Base-by-base conservation (phyloP, 2,888 invertebrate genomes). In the Drosophila hamatofila region DNA sequence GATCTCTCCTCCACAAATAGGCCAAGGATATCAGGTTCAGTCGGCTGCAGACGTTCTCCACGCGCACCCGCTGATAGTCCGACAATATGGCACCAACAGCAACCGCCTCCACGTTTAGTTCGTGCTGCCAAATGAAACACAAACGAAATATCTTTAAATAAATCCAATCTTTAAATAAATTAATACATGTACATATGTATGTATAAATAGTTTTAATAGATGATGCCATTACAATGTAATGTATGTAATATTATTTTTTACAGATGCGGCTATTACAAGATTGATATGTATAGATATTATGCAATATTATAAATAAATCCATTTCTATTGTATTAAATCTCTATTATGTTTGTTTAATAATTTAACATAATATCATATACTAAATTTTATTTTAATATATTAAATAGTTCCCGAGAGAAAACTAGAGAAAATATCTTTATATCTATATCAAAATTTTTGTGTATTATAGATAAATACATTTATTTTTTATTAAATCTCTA, bases 31-130 rank as follows among this genome's bases (percentile, higher is more conserved):
- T 95, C 89, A 99, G 94, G 89, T 96, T 97, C 90, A 99, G 95
- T 89, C 99, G 95, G 88, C 94, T 94, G 94, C 99, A 99, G 96
- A 99, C 98, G 96, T 98, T 97, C 94, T 99, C 98, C 78, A 99
- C 98, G 90, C 99, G 95, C 90, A 98, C 95, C 93, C 99, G 95
- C 94, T 99, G 99, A 94, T 99, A 99, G 94, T 98, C 98, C 70
- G 99, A 99, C 86, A 99, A 94, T 92, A 99, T 99, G 78, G 99
- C 99, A 81, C 99, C 99, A 80, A 97, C 98, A 72, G 99, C 97
- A 49, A 99, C 98, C 62, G 97, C 99, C 91, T 98, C 97, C 91
- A 98, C 94, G 86, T 95, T 94, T 83, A 96, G 94, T 92, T 95
- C 95, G 90, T 95, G 78, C 93, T 93, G 55, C 12, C 54, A 58